Evolutionary conservation across 2,113 vertebrate genomes (phyloP).

Genomic region (Mustela lutreola): DNA sequence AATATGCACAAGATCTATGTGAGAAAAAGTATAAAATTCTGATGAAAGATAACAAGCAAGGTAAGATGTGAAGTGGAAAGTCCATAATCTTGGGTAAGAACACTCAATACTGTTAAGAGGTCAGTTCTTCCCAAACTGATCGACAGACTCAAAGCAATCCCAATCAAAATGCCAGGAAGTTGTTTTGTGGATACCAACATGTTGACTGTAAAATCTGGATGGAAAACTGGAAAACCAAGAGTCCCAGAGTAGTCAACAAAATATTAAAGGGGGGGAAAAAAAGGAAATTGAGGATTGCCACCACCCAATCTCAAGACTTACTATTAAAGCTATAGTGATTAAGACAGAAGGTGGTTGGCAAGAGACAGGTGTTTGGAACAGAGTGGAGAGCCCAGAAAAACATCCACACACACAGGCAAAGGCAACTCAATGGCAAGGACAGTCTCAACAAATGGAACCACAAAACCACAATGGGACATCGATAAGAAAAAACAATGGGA

Average conservation of each 20-base stretch:
- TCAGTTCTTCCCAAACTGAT: neutral
- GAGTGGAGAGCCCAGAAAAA: too few relatives aligned
- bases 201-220: neutral
- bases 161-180: neutral
- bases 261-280: neutral
- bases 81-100: neutral
- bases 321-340: neutral
- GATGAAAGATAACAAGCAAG: neutral
- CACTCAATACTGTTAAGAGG: neutral
- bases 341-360: neutral
- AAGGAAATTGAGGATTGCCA: neutral
- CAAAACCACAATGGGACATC: too few relatives aligned
- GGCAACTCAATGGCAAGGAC: too few relatives aligned
- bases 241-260: neutral
- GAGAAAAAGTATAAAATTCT: neutral
- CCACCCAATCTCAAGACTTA: neutral
- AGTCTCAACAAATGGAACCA: too few relatives aligned
- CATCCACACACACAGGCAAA: too few relatives aligned
- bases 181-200: neutral
- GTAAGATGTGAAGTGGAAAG: neutral
- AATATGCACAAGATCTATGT: neutral
- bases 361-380: too few relatives aligned
- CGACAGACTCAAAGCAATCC: neutral
- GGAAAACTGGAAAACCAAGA: neutral
- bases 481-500: too few relatives aligned